Conservation (phyloP, 2,113 vertebrate species). For the Murina feae region DNA sequence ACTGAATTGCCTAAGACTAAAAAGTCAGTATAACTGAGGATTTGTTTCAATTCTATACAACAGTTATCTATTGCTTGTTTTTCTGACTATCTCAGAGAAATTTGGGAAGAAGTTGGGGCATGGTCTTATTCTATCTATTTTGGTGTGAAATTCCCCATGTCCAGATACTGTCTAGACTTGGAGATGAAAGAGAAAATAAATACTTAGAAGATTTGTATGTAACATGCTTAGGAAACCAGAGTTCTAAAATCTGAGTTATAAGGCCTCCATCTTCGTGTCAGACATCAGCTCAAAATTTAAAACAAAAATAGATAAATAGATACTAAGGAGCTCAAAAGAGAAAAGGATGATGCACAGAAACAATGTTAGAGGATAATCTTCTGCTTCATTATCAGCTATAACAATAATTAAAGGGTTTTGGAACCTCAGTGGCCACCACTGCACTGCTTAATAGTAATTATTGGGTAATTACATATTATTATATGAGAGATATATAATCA, state of each 20-base stretch:
- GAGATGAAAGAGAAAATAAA: background rate
- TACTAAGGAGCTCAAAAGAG: background rate
- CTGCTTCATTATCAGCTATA: conserved; percentile 53
- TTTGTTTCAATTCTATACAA: background rate
- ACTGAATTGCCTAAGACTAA: background rate
- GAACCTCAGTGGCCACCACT: conserved; percentile 58
- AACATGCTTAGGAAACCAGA: background rate
- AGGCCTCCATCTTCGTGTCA: background rate
- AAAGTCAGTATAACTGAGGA: background rate
- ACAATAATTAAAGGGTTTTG: conserved; percentile 69
- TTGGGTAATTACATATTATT: conserved; percentile 73
- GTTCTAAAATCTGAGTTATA: background rate
- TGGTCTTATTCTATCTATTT: background rate
- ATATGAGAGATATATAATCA: conserved; percentile 65
- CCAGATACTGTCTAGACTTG: background rate
- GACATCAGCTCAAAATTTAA: background rate
- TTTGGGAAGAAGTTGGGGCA: background rate
- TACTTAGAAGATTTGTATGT: background rate
- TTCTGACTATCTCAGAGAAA: background rate
- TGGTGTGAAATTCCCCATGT: background rate
- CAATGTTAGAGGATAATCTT: background rate
- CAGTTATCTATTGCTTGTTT: background rate
- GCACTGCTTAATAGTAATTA: conserved; percentile 71
- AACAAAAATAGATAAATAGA: background rate
- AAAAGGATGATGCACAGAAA: background rate